Conservation (phyloP, 2,888 invertebrate genomes). For the Dromius quadrimaculatus region DNA sequence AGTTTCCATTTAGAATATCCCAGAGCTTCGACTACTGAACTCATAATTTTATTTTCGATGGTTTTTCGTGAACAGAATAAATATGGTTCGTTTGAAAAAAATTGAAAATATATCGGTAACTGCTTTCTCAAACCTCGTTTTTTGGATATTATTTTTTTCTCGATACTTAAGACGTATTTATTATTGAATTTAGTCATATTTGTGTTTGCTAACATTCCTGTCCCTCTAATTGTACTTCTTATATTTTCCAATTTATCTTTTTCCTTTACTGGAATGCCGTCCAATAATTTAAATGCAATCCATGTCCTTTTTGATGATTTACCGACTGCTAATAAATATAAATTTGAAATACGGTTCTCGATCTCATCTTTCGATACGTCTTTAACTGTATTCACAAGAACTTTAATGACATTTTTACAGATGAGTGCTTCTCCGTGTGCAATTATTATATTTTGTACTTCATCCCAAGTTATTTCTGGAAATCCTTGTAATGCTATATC, state of each 20-base stretch:
- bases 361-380: constrained; percentile 9
- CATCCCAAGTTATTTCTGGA: constrained; percentile 30
- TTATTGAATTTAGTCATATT: constrained; percentile 7
- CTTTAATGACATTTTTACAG: constrained; percentile 8
- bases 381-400: background rate
- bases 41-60: constrained; percentile 7
- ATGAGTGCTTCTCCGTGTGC: background rate
- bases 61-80: constrained; percentile 19
- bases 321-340: constrained; percentile 21
- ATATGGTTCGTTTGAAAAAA: constrained; percentile 27
- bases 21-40: constrained; percentile 7
- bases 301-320: constrained; percentile 7
- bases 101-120: constrained; percentile 23
- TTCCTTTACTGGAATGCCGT: background rate
- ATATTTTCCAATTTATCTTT: background rate
- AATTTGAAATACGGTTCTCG: constrained; percentile 8
- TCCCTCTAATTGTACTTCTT: constrained; percentile 7
- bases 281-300: constrained; percentile 6
- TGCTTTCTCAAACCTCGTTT: constrained; percentile 3
- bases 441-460: constrained; percentile 15
- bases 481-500: constrained; percentile 22
- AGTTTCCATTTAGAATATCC: constrained; percentile 12
- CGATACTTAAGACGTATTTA: constrained; percentile 16
- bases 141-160: constrained; percentile 30
- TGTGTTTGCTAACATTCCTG: constrained; percentile 2